Conservation (phyloP, 2,888 invertebrate species). For the Drosophila anceps region DNA sequence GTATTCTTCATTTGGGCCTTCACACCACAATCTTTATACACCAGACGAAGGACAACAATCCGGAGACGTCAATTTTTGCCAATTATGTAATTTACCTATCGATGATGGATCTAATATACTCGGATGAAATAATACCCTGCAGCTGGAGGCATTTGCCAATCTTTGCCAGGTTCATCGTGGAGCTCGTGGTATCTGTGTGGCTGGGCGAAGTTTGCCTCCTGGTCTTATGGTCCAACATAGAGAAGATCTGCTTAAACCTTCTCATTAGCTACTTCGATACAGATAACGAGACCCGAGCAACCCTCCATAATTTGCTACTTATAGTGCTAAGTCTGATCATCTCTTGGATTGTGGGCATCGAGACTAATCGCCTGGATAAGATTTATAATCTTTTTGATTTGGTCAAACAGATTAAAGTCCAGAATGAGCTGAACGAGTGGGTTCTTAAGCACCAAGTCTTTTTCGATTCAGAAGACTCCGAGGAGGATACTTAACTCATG, state of each 20-base stretch:
- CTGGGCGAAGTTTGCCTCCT: slow-evolving; percentile 24
- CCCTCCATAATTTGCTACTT: neutral
- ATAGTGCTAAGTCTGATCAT: neutral
- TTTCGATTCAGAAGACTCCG: neutral
- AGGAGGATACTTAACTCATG: neutral
- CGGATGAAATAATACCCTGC: slow-evolving; percentile 3
- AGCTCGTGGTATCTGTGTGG: slow-evolving; percentile 7
- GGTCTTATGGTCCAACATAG: neutral
- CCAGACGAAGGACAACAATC: neutral
- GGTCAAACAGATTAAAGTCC: neutral
- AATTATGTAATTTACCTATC: slow-evolving; percentile 34
- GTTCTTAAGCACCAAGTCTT: no score
- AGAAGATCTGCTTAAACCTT: neutral
- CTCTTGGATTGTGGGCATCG: neutral
- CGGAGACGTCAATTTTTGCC: neutral
- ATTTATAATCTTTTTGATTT: neutral
- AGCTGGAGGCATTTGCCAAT: slow-evolving; percentile 10
- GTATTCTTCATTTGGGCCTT: slow-evolving; percentile 23
- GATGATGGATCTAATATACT: slow-evolving; percentile 31
- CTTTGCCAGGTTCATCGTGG: slow-evolving; percentile 13
- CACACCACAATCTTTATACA: slow-evolving; percentile 32
- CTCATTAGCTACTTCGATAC: accelerated
- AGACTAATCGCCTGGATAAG: neutral
- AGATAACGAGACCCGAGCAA: neutral
- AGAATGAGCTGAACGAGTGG: neutral